Evolutionary conservation across 1,140 invertebrate genomes (phyloP).

Genomic region (Anoplolepis gracilipes): DNA sequence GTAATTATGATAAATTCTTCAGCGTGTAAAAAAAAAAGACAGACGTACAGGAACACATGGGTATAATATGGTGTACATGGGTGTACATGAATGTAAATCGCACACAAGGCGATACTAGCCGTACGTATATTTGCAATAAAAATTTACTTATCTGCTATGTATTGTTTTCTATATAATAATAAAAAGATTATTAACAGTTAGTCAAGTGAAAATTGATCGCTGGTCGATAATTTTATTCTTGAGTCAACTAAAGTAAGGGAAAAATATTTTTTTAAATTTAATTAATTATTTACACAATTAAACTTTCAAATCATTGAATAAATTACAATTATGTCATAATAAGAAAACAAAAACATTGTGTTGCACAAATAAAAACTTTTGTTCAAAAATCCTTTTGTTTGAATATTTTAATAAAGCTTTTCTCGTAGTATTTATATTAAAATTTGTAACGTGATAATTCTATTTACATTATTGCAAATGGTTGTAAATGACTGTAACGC

Average conservation of each 20-base stretch:
- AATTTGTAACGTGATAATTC: neutral
- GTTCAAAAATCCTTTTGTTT: neutral
- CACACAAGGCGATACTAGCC: constrained; percentile 4
- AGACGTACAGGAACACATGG: neutral
- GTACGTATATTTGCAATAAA: constrained; percentile 22
- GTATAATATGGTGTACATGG: neutral
- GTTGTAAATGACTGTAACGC: constrained; percentile 25
- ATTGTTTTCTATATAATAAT: constrained; percentile 32
- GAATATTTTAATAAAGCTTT: neutral
- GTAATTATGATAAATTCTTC: neutral
- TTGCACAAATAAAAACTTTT: too few species aligned
- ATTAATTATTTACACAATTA: too few species aligned
- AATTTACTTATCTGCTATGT: neutral
- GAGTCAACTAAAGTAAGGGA: neutral
- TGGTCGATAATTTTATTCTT: constrained; percentile 25
- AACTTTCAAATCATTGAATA: too few species aligned
- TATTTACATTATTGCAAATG: constrained; percentile 17
- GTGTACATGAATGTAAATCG: constrained; percentile 37
- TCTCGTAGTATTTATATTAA: constrained; percentile 1
- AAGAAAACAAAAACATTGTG: too few species aligned
- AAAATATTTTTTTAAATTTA: too few species aligned
- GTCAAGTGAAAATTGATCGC: constrained; percentile 17
- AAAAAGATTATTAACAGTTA: constrained; percentile 2
- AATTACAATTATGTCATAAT: too few species aligned
- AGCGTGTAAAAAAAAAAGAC: neutral